Evolutionary conservation across 2,888 invertebrate genomes (phyloP).

Genomic region (Iphiclides podalirius): DNA sequence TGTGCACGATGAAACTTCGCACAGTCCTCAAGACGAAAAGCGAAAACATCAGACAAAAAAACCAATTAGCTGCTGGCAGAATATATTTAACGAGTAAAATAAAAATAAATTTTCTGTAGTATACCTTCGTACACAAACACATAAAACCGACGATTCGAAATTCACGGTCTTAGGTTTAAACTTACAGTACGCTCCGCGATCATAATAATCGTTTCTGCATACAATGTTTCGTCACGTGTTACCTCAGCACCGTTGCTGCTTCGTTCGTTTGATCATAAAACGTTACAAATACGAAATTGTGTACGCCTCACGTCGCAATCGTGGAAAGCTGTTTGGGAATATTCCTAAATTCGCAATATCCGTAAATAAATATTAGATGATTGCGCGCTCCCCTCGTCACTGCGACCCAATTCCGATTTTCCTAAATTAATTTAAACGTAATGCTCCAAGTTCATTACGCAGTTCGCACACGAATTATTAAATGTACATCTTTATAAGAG

Average conservation of each 20-base stretch:
- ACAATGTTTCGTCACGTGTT: constrained; percentile 7
- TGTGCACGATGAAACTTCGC: too few species aligned
- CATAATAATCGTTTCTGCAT: constrained; percentile 8
- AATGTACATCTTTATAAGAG: neutral
- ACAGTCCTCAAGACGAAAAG: too few species aligned
- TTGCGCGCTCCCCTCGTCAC: constrained; percentile 22
- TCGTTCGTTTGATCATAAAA: neutral
- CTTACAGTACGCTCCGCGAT: neutral
- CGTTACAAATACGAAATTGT: neutral
- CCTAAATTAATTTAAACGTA: constrained; percentile 11
- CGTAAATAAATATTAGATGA: constrained; percentile 33
- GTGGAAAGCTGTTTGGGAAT: constrained; percentile 30
- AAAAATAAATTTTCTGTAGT: too few species aligned
- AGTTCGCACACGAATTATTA: constrained; percentile 11
- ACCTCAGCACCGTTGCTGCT: constrained; percentile 8
- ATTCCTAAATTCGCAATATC: constrained; percentile 35
- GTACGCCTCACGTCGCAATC: constrained; percentile 9
- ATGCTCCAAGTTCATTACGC: constrained; percentile 3
- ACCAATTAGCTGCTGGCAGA: too few species aligned
- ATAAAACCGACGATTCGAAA: neutral
- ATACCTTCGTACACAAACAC: too few species aligned
- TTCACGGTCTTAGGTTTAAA: neutral
- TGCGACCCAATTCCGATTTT: constrained; percentile 30
- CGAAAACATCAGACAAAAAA: too few species aligned
- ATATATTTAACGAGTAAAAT: too few species aligned